Evolutionary conservation across 2,888 invertebrate species (phyloP).

Genomic region (Dryobota labecula): DNA sequence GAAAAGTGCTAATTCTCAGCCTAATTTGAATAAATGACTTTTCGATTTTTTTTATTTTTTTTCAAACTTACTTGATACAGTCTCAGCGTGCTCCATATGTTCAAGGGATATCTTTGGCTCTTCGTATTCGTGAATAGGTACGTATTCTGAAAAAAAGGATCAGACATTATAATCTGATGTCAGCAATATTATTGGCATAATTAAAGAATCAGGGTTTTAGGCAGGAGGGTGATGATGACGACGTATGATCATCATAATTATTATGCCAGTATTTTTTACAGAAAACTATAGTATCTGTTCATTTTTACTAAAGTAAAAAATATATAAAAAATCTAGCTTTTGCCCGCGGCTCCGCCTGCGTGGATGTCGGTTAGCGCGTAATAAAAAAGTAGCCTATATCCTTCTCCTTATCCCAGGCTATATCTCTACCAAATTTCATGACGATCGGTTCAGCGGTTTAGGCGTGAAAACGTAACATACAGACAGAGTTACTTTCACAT

Average conservation of each 20-base stretch:
- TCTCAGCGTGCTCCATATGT: conserved; percentile 82
- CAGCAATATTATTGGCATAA: not conserved
- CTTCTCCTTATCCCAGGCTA: too few relatives aligned
- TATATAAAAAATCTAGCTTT: too few relatives aligned
- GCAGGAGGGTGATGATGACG: not conserved
- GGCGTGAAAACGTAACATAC: too few relatives aligned
- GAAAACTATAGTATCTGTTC: not conserved
- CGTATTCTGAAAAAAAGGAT: conserved; percentile 79
- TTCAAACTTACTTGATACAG: conserved; percentile 82
- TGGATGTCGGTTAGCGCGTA: too few relatives aligned
- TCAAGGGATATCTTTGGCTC: conserved; percentile 85
- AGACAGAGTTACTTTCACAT: too few relatives aligned
- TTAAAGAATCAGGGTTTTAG: not conserved
- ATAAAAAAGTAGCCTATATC: too few relatives aligned
- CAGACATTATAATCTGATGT: not conserved
- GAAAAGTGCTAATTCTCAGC: too few relatives aligned
- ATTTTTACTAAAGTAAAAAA: not conserved
- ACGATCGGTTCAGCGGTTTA: too few relatives aligned
- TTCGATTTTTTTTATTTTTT: too few relatives aligned
- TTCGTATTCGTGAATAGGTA: conserved; percentile 84
- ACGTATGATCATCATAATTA: not conserved
- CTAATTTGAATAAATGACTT: too few relatives aligned
- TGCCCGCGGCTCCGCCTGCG: too few relatives aligned
- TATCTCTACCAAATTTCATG: too few relatives aligned
- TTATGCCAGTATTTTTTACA: not conserved